These are phyloP conservation scores for Barnardius zonarius DNA, from an alignment of 2,113 vertebrate genomes.

Conservation along the genomic window DNA sequence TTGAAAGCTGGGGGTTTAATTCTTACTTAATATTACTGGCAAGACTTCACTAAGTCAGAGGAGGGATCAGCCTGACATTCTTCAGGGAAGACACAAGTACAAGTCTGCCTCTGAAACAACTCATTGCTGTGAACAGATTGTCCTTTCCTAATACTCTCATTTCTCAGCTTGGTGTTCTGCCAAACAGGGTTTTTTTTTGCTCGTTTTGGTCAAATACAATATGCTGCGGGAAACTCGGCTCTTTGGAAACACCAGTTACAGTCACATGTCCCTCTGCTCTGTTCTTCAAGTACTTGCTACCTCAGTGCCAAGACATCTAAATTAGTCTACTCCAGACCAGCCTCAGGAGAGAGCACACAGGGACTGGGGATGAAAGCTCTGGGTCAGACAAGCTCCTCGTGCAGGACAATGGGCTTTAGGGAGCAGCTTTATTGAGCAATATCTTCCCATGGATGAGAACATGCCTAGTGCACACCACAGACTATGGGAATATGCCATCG, in stretches of 20 bases:
- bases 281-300: conserved; percentile 48
- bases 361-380: neutral
- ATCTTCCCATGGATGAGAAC: neutral
- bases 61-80: conserved; percentile 28
- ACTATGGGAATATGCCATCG: neutral
- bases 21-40: neutral
- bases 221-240: conserved; percentile 73
- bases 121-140: conserved; percentile 62
- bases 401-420: neutral
- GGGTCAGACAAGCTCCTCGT: neutral
- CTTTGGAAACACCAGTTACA: conserved; percentile 67
- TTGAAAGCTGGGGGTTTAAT: neutral
- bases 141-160: conserved; percentile 65
- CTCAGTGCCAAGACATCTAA: conserved; percentile 8
- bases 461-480: neutral
- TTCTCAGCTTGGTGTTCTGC: conserved; percentile 72
- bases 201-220: conserved; percentile 70
- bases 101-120: conserved; percentile 22
- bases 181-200: conserved; percentile 41
- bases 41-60: conserved; percentile 30
- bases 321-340: conserved; percentile 4
- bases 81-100: conserved; percentile 29
- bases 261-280: conserved; percentile 73
- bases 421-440: neutral
- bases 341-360: neutral